Evolutionary conservation across 2,888 invertebrate species (phyloP), one percentile per base, ranked within the genome.

Genomic region (Bombylius discolor): DNA sequence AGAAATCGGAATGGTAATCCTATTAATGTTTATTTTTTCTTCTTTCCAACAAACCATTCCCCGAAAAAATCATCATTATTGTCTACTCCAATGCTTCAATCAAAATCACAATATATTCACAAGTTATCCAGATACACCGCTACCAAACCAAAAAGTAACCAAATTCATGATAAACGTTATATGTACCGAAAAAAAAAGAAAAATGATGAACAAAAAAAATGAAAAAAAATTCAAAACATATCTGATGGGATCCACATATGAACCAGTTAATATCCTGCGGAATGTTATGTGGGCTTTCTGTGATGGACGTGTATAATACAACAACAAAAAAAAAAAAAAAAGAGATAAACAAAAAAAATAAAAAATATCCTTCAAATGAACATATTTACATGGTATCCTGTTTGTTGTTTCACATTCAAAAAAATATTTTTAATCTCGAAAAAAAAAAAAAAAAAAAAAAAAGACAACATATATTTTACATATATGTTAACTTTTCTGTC

Each of bases 181-280:
- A 23, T 23, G 23, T 23, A 51, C 48, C 47, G 34, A 56, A 44
- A 49, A 12, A 31, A 6, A 34, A 31, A 45, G 47, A 56, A 52
- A 56, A 56, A 56, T 56, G 52, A 55, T n/a, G 45, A 46, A 49
- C 14, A 39, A 48, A 52, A 51, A 50, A 54, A 48, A 12, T 44
- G 34, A 55, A 56, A 14, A 53, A 47, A 11, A 14, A 7, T n/a
- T 47, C 39, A 23, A 13, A 48, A 54, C 47, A 49, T 36, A 32
- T 49, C 49, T 49, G 50, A 47, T 47, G 52, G 48, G 55, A 45
- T 49, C 47, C 54, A 23, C 12, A 11, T 11, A 45, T 44, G 55
- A 53, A 55, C 49, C 58, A 60, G 58, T 60, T 60, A 60, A 62
- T 60, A 60, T 60, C 59, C 60, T 62, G 61, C 58, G 61, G 60